Evolutionary conservation across 2,797 vertebrate genomes (phyloP), one percentile per base, ranked within the genome.

Genomic region (Smutsia gigantea): DNA sequence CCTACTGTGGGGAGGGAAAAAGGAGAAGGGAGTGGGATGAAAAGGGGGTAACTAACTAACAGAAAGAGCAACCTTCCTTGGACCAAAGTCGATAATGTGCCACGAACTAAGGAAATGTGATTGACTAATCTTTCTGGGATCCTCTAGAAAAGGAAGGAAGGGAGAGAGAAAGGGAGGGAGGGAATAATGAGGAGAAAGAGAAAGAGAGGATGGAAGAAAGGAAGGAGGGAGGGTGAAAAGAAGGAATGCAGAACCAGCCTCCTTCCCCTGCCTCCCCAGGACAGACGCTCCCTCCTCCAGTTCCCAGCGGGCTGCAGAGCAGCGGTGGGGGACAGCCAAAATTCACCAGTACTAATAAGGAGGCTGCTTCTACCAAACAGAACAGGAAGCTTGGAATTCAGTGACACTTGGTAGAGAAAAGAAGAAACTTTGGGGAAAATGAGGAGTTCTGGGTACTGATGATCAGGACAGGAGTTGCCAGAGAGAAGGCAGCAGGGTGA

Each of bases 381-480:
- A 78, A 18, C 12, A 63, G 11, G 55, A 74, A 49, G 2, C 42
- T 57, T 75, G 75, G 19, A 10, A 34, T 19, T 89, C n/a, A 91
- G 69, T 49, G 39, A 87, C 1, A 23, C 37, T 11, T 57, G 34
- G 7, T 14, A 49, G 42, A 63, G 23, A 34, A 85, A 37, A 53
- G 46, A 83, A 37, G 61, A 46, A 51, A 53, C n/a, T 55, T 19
- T 29, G 49, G 61, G 42, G 51, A 3, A 7, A 34, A 37, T 1
- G 6, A 72, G 49, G 63, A 55, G 14, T 34, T 34, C 64, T 39
- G 78, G 10, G 39, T 53, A 37, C 21, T 49, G 27, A 29, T 17
- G 18, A 18, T 10, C 29, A 18, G 10, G 4, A 0, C 21, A 11
- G 5, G 0, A 2, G 25, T 8, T 6, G 18, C 13, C 19, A 18